Conservation (phyloP, 2,113 vertebrate genomes). For the Perognathus longimembris region DNA sequence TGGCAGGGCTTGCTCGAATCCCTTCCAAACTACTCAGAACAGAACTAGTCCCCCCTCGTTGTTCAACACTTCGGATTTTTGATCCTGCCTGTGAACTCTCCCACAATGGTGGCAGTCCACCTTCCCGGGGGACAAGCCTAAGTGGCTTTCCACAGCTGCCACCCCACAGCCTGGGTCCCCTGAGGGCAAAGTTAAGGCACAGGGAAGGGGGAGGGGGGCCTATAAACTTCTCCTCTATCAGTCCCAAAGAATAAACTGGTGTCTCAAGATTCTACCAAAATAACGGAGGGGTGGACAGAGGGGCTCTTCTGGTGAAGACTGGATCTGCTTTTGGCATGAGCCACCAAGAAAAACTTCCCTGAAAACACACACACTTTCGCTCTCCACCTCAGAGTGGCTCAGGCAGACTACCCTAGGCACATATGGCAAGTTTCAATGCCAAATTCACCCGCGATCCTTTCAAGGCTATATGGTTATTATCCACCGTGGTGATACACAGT, state of each 20-base stretch:
- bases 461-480: neutral
- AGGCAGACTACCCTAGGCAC: fast-evolving
- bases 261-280: neutral
- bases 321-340: neutral
- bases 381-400: neutral
- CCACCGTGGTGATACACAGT: neutral
- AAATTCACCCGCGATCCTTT: neutral
- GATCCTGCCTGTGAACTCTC: neutral
- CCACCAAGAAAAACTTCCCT: neutral
- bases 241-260: neutral
- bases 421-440: neutral
- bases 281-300: neutral
- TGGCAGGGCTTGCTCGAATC: neutral
- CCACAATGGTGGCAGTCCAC: no score
- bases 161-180: fast-evolving
- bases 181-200: neutral
- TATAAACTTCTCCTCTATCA: neutral
- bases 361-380: neutral
- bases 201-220: neutral
- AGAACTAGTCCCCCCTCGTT: neutral
- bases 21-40: neutral
- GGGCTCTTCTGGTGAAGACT: neutral
- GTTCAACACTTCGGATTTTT: neutral
- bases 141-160: no score
- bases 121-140: no score